Evolutionary conservation across 1,140 invertebrate genomes (phyloP), one percentile per base, ranked within the genome.

Genomic region (Leptinotarsa defecta): DNA sequence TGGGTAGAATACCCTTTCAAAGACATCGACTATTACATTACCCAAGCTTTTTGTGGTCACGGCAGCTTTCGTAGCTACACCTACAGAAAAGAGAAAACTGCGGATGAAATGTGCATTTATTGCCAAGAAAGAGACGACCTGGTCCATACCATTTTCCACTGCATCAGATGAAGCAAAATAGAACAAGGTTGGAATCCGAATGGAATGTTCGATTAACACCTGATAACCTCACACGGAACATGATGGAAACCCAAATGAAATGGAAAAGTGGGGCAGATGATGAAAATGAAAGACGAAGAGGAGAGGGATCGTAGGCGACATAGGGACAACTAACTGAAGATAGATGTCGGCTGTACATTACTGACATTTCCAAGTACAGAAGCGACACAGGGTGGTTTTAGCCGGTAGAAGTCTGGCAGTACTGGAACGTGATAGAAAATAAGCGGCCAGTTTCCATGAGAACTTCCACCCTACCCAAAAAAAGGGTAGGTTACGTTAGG

Each of bases 181-280:
- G 8, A 27, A 64, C 3, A 22, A 20, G 19, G 3, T 13, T 64
- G 63, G 63, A 64, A 64, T 17, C 19, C 5, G 19, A 64, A 8
- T 64, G 63, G 63, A 64, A 27, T 19, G 20, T 17, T 13, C 63
- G 5, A 19, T 24, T 64, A n/a, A 64, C 13, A 13, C 63, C 63
- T 3, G 63, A 64, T 17, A 64, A 64, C 19, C 24, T 64, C 24
- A n/a, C 13, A 22, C 19, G 3, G 13, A 64, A 64, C 24, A 64
- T 64, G 63, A n/a, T 27, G 19, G 19, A 22, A 19, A 65, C n/a
- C 17, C 63, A 20, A 27, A n/a, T 5, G 24, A 65, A 24, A 24
- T 65, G 63, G 63, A 27, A 65, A n/a, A 65, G 24, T 19, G 63
- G 63, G 63, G 63, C 63, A 65, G 17, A 20, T 65, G 24, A 65